A percentile compares a stretch with the other conserved stretches of the same genome.
Conservation (phyloP, 2,888 invertebrate genomes). For the Cistogaster globosa region DNA sequence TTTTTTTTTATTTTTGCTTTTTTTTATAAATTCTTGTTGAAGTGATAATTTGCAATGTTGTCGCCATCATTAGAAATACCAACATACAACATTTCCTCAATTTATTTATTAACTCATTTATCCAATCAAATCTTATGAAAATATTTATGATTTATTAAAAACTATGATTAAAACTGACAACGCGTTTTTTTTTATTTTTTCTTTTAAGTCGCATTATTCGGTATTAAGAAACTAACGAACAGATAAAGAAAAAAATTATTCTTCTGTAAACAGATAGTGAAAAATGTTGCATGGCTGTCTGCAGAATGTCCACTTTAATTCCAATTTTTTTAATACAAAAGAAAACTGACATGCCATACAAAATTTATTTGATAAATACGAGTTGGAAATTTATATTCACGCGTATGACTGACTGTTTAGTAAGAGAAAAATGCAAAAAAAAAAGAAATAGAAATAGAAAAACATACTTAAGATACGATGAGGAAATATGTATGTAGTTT, state of each 20-base stretch:
- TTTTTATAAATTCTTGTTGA: neutral
- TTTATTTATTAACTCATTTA: slow-evolving; percentile 37
- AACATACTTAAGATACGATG: slow-evolving; percentile 13
- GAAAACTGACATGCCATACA: slow-evolving; percentile 62
- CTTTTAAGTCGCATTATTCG: slow-evolving; percentile 27
- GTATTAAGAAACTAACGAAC: slow-evolving; percentile 41
- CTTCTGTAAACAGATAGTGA: slow-evolving; percentile 38
- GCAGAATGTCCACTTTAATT: slow-evolving; percentile 67
- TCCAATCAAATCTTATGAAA: slow-evolving; percentile 38
- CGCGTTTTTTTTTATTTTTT: slow-evolving; percentile 8
- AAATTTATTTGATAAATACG: slow-evolving; percentile 56
- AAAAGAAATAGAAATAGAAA: neutral
- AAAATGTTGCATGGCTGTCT: slow-evolving; percentile 65
- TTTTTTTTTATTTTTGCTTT: neutral
- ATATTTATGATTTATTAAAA: slow-evolving; percentile 69
- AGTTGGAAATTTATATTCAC: slow-evolving; percentile 32
- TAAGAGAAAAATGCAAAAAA: slow-evolving; percentile 6
- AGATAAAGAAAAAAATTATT: slow-evolving; percentile 3
- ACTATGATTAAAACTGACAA: slow-evolving; percentile 68
- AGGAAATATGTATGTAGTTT: slow-evolving; percentile 14
- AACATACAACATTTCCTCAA: slow-evolving; percentile 17
- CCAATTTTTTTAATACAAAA: slow-evolving; percentile 51
- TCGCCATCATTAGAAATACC: slow-evolving; percentile 27
- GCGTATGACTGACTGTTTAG: slow-evolving; percentile 45
- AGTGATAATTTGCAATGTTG: slow-evolving; percentile 14